Evolutionary conservation across 2,113 vertebrate genomes (phyloP), one percentile per base, ranked within the genome.

Genomic region (Athene noctua): DNA sequence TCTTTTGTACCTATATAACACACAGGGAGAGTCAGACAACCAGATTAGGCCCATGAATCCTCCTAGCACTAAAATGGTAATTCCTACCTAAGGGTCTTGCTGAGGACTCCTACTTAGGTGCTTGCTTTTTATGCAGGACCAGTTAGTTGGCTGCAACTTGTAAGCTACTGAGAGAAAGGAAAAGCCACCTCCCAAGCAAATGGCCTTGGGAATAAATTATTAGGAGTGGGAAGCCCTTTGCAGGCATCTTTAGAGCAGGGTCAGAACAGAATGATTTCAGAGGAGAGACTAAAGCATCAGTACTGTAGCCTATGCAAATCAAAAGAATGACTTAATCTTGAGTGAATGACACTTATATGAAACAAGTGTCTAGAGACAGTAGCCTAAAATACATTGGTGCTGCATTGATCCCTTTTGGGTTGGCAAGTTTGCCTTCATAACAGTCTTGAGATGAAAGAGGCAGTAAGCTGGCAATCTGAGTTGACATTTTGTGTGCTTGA

Each of bases 361-460:
- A 94, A 78, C 36, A 86, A 80, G 67, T 29, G 58, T 83, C n/a
- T 89, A 80, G 55, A 68, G 67, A 89, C 46, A 90, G 77, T 34
- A 70, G 72, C 80, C 77, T 89, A 89, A 95, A 94, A 95, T 89
- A 94, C 25, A 36, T 40, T 70, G 40, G 68, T 81, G 63, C 38
- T 34, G 47, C 83, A 71, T 3, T 62, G 47, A 78, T 74, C 32
- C 29, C n/a, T 49, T 74, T 70, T 66, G 52, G 29, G n/a, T 63
- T 83, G 84, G 44, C 62, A 79, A 72, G 49, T 71, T 82, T 87
- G 81, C 65, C 81, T 68, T 92, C 72, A 55, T 77, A 91, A 54
- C 25, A 86, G 63, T 34, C 55, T 88, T 62, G 47, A 96, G 91
- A 94, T 89, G 65, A 96, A 96, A 94, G 86, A 83, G 52, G 29